These are phyloP conservation scores for Leiothrix lutea DNA, from an alignment of 2,113 vertebrate species.

Conservation along the genomic window DNA sequence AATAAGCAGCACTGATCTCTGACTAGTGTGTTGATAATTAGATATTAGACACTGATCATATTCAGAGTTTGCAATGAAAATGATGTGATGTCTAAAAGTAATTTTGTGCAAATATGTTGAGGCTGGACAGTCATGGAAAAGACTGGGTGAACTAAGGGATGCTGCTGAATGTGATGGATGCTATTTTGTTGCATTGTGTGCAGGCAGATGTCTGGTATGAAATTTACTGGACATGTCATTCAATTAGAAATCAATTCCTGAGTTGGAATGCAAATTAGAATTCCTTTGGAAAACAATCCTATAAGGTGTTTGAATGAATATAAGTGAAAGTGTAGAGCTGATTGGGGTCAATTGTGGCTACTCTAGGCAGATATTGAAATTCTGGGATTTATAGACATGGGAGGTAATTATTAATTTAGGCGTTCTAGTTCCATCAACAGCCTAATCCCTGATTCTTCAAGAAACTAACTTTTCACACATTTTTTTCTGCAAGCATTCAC, in stretches of 20 bases:
- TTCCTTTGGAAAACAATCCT: neutral
- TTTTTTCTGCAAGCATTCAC: neutral
- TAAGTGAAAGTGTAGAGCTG: neutral
- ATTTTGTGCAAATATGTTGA: neutral
- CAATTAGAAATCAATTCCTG: neutral
- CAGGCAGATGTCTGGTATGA: neutral
- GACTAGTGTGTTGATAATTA: neutral
- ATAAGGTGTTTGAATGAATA: neutral
- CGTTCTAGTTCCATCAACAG: neutral
- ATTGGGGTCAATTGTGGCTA: neutral
- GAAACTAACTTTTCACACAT: neutral
- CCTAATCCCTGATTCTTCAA: neutral
- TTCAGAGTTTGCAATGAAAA: neutral
- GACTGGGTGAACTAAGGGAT: neutral
- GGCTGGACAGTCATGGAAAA: neutral
- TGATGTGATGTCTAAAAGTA: neutral
- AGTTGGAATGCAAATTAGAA: neutral
- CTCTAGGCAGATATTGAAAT: neutral
- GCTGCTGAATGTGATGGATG: neutral
- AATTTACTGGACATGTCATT: neutral
- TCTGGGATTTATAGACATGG: neutral
- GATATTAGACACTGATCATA: neutral
- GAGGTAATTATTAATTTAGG: neutral
- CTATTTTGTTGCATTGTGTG: fast-evolving
- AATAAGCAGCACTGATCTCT: neutral